Evolutionary conservation across 2,888 invertebrate genomes (phyloP).

Genomic region (Lasius fuliginosus): DNA sequence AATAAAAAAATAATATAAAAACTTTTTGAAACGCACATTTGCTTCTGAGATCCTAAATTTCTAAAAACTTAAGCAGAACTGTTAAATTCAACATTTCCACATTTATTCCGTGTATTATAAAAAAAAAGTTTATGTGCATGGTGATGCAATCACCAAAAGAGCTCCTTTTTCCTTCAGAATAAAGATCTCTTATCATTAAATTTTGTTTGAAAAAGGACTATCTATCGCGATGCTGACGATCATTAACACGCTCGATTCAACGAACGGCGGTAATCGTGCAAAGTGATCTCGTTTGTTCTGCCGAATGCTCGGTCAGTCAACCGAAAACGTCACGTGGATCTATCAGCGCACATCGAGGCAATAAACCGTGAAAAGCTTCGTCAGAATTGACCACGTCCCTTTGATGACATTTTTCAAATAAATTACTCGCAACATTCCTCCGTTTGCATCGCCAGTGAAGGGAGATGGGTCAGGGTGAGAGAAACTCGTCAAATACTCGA

Average conservation of each 20-base stretch:
- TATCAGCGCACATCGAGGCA: slow-evolving; percentile 35
- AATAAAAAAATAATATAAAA: neutral
- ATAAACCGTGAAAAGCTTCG: slow-evolving; percentile 61
- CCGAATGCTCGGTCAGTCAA: slow-evolving; percentile 39
- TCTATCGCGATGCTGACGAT: neutral
- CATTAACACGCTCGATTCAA: slow-evolving; percentile 35
- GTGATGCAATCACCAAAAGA: neutral
- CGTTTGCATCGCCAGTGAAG: slow-evolving; percentile 24
- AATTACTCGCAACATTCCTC: slow-evolving; percentile 49
- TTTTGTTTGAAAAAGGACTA: neutral
- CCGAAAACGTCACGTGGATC: slow-evolving; percentile 32
- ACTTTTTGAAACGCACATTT: neutral
- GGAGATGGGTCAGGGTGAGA: slow-evolving; percentile 1
- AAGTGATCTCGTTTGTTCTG: slow-evolving; percentile 38
- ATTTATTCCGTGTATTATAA: neutral
- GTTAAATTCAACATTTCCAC: neutral
- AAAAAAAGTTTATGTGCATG: neutral
- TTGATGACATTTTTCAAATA: slow-evolving; percentile 51
- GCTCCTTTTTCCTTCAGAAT: neutral
- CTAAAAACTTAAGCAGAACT: neutral
- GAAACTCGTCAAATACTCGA: slow-evolving; percentile 41
- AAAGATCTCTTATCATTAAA: neutral
- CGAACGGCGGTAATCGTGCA: slow-evolving; percentile 24
- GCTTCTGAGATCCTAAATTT: neutral
- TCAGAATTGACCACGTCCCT: slow-evolving; percentile 54